Conservation (phyloP, 2,113 vertebrate species). For the Oreotragus oreotragus region DNA sequence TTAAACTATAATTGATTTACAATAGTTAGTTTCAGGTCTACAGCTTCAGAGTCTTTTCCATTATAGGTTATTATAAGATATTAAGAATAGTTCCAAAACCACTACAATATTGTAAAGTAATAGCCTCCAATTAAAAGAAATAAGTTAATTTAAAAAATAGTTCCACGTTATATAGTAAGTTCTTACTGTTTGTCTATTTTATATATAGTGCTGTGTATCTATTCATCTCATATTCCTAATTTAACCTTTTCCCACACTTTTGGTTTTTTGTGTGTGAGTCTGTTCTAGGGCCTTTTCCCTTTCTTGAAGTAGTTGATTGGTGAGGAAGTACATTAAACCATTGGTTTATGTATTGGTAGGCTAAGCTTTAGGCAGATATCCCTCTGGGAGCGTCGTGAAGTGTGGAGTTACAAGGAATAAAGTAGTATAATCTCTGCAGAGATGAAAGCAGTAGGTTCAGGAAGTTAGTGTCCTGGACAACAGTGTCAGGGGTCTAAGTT, state of each 20-base stretch:
- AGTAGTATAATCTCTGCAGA: background rate
- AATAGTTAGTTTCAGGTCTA: background rate
- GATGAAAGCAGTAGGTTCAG: background rate
- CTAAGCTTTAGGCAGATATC: background rate
- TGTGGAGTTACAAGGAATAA: background rate
- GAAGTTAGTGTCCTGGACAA: background rate
- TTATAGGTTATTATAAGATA: background rate
- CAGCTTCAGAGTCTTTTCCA: background rate
- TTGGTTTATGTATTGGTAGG: background rate
- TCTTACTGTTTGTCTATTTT: background rate
- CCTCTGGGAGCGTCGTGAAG: background rate
- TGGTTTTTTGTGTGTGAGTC: background rate
- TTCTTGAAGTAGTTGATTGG: background rate
- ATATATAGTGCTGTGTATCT: background rate
- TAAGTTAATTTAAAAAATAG: background rate
- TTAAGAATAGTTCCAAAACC: background rate
- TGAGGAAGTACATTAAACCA: background rate
- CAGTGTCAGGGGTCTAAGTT: background rate
- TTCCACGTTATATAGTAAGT: background rate
- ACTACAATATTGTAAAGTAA: background rate
- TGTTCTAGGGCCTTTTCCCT: background rate
- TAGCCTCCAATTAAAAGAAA: background rate
- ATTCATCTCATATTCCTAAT: background rate
- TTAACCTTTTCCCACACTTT: background rate
- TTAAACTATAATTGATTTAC: background rate